Conservation (phyloP, 2,888 invertebrate genomes). For the Trachelus iudaicus region DNA sequence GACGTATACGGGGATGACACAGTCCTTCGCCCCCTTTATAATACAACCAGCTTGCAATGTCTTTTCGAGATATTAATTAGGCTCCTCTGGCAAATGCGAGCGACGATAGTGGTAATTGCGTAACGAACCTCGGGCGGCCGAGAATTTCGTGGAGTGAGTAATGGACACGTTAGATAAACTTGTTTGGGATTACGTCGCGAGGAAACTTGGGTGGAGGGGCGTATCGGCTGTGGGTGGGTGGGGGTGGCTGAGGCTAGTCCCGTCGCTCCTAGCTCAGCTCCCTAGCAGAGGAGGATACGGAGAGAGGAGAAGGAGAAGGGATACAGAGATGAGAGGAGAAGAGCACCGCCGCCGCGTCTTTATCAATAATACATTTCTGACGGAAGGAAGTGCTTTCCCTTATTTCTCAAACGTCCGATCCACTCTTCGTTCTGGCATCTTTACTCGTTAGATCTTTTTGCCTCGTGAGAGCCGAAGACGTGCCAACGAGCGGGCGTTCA, state of each 20-base stretch:
- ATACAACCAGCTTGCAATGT: neutral
- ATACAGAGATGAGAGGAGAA: neutral
- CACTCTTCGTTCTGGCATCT: neutral
- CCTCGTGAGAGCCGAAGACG: no score
- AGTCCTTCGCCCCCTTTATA: neutral
- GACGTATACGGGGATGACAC: neutral
- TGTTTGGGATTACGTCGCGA: neutral
- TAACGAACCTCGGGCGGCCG: constrained; percentile 2
- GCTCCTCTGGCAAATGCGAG: neutral
- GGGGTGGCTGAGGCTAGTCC: neutral
- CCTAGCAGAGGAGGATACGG: neutral
- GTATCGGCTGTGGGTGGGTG: no score
- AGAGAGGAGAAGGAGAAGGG: neutral
- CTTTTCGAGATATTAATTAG: constrained; percentile 5
- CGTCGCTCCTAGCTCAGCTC: neutral
- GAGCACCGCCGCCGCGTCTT: neutral
- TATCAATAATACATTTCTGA: neutral
- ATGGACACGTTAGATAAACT: neutral
- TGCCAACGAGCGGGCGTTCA: no score
- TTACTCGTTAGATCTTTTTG: no score
- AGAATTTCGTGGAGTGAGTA: neutral
- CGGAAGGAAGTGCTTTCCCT: neutral
- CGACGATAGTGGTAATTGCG: neutral
- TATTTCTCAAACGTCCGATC: neutral
- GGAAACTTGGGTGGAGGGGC: neutral